Conservation (phyloP, 2,113 vertebrate species). For the Promerops cafer region DNA sequence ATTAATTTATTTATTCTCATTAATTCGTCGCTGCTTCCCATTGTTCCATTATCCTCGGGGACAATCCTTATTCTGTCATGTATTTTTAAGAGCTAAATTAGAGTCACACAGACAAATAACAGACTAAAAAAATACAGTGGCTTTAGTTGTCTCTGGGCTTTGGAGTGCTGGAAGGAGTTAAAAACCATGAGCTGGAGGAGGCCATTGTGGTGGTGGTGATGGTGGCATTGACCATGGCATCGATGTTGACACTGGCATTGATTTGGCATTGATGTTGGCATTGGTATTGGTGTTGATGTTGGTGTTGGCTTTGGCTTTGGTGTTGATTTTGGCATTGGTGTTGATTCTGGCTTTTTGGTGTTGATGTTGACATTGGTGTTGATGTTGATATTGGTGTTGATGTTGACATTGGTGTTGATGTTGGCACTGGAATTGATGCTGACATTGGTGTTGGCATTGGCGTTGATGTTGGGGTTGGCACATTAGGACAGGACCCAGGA, state of each 20-base stretch:
- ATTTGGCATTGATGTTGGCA: fast-evolving
- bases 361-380: neutral
- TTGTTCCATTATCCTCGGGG: conserved; percentile 44
- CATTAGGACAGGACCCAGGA: neutral
- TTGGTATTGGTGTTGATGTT: fast-evolving
- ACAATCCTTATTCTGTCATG: conserved; percentile 42
- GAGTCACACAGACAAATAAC: conserved; percentile 14
- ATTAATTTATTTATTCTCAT: conserved; percentile 66
- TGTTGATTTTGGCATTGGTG: neutral
- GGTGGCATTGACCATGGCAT: neutral
- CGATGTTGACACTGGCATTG: fast-evolving
- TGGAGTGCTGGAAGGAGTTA: neutral
- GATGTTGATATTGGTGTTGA: fast-evolving
- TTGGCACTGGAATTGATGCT: fast-evolving
- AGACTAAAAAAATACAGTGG: neutral
- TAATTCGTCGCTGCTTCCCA: conserved; percentile 58
- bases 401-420: neutral
- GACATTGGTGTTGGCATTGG: fast-evolving
- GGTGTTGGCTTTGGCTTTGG: fast-evolving
- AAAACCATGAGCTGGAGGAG: neutral
- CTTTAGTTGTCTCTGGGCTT: neutral
- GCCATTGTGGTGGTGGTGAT: neutral
- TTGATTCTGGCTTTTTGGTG: neutral
- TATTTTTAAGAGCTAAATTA: conserved; percentile 61
- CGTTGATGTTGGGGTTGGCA: too few species aligned